phyloP scores from a whole-genome alignment of 35 echinoderm and acorn worm species.

The Anneissia japonica region DNA sequence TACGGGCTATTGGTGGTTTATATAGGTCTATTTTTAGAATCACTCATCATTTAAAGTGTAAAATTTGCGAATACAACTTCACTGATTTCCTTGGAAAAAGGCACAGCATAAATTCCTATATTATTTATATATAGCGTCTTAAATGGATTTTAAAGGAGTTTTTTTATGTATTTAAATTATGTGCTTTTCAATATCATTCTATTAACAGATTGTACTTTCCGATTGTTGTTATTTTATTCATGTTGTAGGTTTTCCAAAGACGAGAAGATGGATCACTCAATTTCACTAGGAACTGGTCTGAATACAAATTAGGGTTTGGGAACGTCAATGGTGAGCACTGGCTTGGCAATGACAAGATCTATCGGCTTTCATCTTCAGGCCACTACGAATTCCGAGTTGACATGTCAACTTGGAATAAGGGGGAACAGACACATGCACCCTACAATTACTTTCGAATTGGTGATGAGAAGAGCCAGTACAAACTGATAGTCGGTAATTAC shows the following conservation, averaged over 20 bases:
- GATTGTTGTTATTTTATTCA: too few relatives aligned
- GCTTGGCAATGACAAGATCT: slow-evolving; percentile 54
- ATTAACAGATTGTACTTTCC: too few relatives aligned
- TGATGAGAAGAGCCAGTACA: slow-evolving; percentile 22
- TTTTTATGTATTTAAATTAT: too few relatives aligned
- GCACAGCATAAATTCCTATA: too few relatives aligned
- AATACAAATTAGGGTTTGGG: slow-evolving; percentile 49
- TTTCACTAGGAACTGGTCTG: slow-evolving; percentile 46
- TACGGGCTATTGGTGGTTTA: too few relatives aligned
- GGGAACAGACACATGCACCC: not conserved
- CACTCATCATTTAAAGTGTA: too few relatives aligned
- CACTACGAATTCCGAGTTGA: slow-evolving; percentile 43
- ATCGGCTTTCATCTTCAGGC: slow-evolving; percentile 30
- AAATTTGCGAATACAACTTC: too few relatives aligned
- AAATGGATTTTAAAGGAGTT: too few relatives aligned
- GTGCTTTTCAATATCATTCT: too few relatives aligned
- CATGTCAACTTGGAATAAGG: slow-evolving; percentile 27
- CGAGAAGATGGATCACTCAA: slow-evolving; percentile 45
- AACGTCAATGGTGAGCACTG: slow-evolving; percentile 39
- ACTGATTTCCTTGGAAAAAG: too few relatives aligned
- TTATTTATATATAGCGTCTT: too few relatives aligned
- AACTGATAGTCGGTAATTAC: slow-evolving; percentile 39
- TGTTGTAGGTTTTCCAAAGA: slow-evolving; percentile 59
- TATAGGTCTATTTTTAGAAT: too few relatives aligned
- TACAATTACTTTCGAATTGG: slow-evolving; percentile 57